Evolutionary conservation across 2,797 vertebrate genomes (phyloP), one percentile per base, ranked within the genome.

Genomic region (Clarias platycephalus): DNA sequence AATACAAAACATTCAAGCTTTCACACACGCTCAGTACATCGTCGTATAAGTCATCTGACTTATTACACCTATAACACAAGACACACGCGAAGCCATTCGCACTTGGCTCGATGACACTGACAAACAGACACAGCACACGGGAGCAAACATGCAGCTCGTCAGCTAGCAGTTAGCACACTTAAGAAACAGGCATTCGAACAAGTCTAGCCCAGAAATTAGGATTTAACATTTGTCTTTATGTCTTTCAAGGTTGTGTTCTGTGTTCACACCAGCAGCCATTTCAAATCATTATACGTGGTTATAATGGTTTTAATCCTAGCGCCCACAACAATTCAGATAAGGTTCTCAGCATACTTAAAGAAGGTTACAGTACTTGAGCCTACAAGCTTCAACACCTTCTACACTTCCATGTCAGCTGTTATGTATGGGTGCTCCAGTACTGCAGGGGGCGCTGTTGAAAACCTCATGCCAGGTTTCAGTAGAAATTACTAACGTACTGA

Each of bases 101-200:
- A 88, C 77, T 76, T 85, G 79, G n/a, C 82, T 58, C 31, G 83
- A 88, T 74, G 76, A 89, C 89, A 88, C 67, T 84, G 81, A 90
- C 83, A 85, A 71, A 75, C 34, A 76, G 79, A 89, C 84, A 89
- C 57, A 55, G 83, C 86, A 86, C 63, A 79, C 81, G 81, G 15
- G 80, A 89, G 93, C 90, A 91, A 81, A 92, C 93, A 94, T 94
- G 94, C 94, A 93, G 87, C 81, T 88, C 87, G 84, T 88, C 88
- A 84, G 86, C 85, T 85, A 83, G 87, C 86, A 83, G 74, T 81
- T 68, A 85, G 57, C 74, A 85, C 77, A 84, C 75, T 40, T 84
- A 68, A n/a, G 6, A 84, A 86, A 72, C 82, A 84, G 83, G 83
- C 81, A 66, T 81, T 67, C 63, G 24, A 66, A 55, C 71, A 28